Conservation (phyloP, 2,888 invertebrate species). For the Leptarthrus brevirostris region DNA sequence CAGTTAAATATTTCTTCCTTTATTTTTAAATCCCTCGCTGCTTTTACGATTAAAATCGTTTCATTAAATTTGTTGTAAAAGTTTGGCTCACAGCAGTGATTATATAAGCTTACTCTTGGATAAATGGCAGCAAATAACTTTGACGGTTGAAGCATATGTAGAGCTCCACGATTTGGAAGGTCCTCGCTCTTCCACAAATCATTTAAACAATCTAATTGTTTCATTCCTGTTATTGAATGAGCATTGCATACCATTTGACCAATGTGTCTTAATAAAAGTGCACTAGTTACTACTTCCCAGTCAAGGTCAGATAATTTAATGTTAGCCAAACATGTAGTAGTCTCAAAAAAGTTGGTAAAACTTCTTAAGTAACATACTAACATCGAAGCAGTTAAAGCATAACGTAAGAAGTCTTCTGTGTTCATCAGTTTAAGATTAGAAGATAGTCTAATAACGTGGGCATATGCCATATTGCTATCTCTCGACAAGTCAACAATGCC, state of each 20-base stretch:
- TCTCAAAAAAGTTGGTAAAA: slow-evolving; percentile 72
- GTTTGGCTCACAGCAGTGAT: slow-evolving; percentile 89
- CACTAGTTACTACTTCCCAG: slow-evolving; percentile 69
- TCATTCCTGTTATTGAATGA: slow-evolving; percentile 70
- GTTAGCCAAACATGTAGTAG: background rate
- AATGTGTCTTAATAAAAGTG: slow-evolving; percentile 77
- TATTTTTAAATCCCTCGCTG: slow-evolving; percentile 72
- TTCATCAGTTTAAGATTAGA: slow-evolving; percentile 78
- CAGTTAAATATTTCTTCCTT: slow-evolving; percentile 84
- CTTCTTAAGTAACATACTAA: slow-evolving; percentile 73
- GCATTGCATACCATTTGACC: slow-evolving; percentile 82
- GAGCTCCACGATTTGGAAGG: slow-evolving; percentile 46
- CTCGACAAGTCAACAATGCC: slow-evolving; percentile 61
- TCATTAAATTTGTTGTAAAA: slow-evolving; percentile 81
- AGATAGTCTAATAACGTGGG: slow-evolving; percentile 71
- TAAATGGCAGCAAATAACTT: slow-evolving; percentile 83
- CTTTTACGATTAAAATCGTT: slow-evolving; percentile 76
- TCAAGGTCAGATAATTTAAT: slow-evolving; percentile 55
- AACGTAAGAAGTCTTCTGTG: slow-evolving; percentile 75
- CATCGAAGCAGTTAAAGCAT: slow-evolving; percentile 76
- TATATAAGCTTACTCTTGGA: slow-evolving; percentile 87
- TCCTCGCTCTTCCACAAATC: background rate
- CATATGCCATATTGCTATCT: background rate
- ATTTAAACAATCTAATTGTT: background rate
- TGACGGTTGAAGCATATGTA: slow-evolving; percentile 60